Conservation (phyloP, 2,113 vertebrate species). For the Phaetusa simplex region DNA sequence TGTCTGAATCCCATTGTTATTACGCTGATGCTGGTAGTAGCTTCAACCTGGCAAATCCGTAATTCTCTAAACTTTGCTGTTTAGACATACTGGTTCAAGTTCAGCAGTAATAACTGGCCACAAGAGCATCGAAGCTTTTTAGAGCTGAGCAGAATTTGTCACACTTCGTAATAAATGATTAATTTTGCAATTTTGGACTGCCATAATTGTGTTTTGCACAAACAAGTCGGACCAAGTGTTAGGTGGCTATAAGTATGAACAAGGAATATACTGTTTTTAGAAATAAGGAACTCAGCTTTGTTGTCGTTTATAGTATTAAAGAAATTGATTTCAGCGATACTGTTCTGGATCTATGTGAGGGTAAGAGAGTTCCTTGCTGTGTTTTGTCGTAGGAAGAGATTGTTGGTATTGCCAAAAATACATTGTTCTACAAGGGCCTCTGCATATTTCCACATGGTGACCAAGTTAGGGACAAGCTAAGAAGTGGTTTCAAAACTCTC, state of each 20-base stretch:
- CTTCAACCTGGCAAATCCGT: not conserved
- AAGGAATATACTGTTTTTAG: not conserved
- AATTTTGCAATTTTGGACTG: not conserved
- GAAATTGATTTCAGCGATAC: not conserved
- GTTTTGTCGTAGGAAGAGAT: not conserved
- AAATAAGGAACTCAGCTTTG: not conserved
- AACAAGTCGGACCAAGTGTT: not conserved
- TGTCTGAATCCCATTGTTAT: not conserved
- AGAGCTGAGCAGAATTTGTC: not conserved
- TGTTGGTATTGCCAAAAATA: not conserved
- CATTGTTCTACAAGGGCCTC: not conserved
- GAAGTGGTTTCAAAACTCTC: not conserved
- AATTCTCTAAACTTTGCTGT: conserved; percentile 9
- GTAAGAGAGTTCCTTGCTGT: not conserved
- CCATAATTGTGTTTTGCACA: not conserved
- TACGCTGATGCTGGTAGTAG: not conserved
- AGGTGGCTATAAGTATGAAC: not conserved
- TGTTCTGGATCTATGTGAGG: not conserved
- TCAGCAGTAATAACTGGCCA: not conserved
- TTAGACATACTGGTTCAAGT: not conserved
- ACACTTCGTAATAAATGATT: not conserved
- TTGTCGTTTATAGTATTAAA: not conserved
- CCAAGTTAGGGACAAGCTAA: not conserved
- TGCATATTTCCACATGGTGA: not conserved
- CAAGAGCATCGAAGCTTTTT: not conserved